These are phyloP conservation scores for Ahaetulla prasina DNA, from an alignment of 2,113 vertebrate genomes.

Conservation along the genomic window DNA sequence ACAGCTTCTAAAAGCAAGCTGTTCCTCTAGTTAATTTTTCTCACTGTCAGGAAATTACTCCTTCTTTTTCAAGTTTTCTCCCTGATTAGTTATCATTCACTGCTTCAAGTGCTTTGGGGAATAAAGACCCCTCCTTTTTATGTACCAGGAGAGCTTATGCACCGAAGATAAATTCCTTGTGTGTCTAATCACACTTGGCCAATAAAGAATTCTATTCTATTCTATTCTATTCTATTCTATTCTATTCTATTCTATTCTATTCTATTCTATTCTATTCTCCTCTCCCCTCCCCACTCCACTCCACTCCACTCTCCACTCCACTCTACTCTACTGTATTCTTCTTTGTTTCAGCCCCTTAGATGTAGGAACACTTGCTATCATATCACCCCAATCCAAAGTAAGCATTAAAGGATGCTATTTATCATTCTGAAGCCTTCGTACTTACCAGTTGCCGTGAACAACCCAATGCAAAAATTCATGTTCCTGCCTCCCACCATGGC, in stretches of 20 bases:
- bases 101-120: not conserved
- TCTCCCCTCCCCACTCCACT: fast-evolving
- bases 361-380: not conserved
- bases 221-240: too few relatives aligned
- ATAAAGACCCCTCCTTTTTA: not conserved
- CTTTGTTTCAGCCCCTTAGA: not conserved
- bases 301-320: too few relatives aligned
- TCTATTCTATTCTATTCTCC: too few relatives aligned
- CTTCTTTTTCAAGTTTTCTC: not conserved
- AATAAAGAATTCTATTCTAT: too few relatives aligned
- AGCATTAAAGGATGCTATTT: not conserved
- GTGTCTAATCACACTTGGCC: too few relatives aligned
- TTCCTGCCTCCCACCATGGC: slow-evolving; percentile 74
- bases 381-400: not conserved
- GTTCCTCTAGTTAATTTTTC: not conserved
- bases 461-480: slow-evolving; percentile 71
- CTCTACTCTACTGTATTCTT: too few relatives aligned
- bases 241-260: too few relatives aligned
- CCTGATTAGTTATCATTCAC: not conserved
- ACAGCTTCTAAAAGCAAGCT: not conserved
- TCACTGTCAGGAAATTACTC: not conserved
- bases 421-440: not conserved
- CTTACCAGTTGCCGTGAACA: slow-evolving; percentile 71
- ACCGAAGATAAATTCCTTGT: too few relatives aligned
- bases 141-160: too few relatives aligned